Evolutionary conservation across 1,140 invertebrate genomes (phyloP), one percentile per base, ranked within the genome.

Genomic region (Octopus bimaculoides): DNA sequence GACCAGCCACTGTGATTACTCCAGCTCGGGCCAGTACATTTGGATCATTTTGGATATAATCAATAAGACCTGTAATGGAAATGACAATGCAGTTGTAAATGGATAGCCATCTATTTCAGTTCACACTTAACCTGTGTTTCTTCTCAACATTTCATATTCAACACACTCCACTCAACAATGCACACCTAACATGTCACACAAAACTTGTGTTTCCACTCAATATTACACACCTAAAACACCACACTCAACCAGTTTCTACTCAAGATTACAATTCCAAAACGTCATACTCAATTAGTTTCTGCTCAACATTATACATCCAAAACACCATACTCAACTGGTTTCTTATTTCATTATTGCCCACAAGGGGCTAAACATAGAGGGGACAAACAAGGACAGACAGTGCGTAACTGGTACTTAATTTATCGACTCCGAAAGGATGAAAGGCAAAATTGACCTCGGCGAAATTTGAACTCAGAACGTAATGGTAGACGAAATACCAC

Each of bases 1-100:
- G 80, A 54, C 88, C 89, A 71, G 87, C 85, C 4, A 87, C 81
- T 8, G 87, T 86, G 61, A 90, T 89, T 26, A 88, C 84, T 20
- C 79, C 85, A 77, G 83, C 83, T 66, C 86, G 83, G 53, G 88
- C 83, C n/a, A 89, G 53, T 12, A 85, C 77, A 52, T 86, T 86
- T 20, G 85, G 83, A 80, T 89, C 88, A 77, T 85, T 83, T 78
- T 84, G 84, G 54, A 90, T 79, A 78, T 87, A 87, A 55, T 85
- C 81, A 69, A 87, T 56, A 8, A 84, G 78, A 66, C 78, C 88
- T 89, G 80, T 61, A 81, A 80, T 41, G 12, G 5, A 52, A 55
- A 69, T 20, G n/a, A 6, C 17, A 75, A 4, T 61, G 5, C 9
- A 10, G 73, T 20, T 7, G 12, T 20, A 41, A 69, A 52, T 20